Conservation (phyloP, 1,140 invertebrate genomes). For the Drosophila varians region DNA sequence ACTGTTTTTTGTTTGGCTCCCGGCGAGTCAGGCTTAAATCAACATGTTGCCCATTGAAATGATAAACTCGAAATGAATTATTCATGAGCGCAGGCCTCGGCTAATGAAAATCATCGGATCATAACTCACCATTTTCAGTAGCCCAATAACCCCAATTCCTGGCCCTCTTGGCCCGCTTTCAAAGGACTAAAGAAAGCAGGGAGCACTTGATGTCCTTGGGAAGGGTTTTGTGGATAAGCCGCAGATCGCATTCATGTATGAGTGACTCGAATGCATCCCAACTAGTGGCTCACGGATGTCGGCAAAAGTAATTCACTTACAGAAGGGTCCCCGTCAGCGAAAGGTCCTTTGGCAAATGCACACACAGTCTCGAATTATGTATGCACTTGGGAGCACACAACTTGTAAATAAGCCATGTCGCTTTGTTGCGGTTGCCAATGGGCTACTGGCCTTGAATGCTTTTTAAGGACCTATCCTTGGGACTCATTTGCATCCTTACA, state of each 20-base stretch:
- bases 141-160: conserved; percentile 7
- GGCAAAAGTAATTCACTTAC: conserved; percentile 49
- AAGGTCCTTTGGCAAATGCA: conserved; percentile 30
- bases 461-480: conserved; percentile 27
- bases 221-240: background rate
- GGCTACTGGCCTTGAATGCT: conserved; percentile 37
- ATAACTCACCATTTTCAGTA: conserved; percentile 30
- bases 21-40: conserved; percentile 30
- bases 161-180: background rate
- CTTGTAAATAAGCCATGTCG: conserved; percentile 53
- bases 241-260: conserved; percentile 38
- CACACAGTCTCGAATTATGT: conserved; percentile 20
- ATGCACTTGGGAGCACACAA: conserved; percentile 59
- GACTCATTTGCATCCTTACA: background rate
- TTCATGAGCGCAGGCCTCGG: conserved; percentile 20
- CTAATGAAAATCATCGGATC: conserved; percentile 39
- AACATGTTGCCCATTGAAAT: conserved; percentile 45
- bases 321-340: conserved; percentile 1
- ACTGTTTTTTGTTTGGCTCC: conserved; percentile 7
- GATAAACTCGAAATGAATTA: conserved; percentile 32
- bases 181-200: conserved; percentile 12
- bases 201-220: background rate
- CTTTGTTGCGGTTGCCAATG: background rate
- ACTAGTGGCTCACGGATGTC: conserved; percentile 35
- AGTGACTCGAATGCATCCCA: conserved; percentile 46